Conservation (phyloP, 2,113 vertebrate species). For the Nibea coibor region DNA sequence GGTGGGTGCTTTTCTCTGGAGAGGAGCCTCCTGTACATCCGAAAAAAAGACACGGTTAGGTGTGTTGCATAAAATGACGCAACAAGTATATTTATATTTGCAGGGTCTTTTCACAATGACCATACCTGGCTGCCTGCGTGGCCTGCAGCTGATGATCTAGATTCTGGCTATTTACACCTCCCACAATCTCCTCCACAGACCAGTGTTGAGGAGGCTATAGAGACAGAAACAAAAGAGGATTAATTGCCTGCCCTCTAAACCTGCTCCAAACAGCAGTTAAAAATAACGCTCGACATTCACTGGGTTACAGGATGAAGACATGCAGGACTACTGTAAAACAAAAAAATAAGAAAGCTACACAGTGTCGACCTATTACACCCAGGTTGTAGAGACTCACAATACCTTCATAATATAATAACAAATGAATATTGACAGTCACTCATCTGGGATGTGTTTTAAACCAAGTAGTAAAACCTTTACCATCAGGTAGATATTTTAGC, state of each 20-base stretch:
- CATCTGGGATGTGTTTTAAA: not conserved
- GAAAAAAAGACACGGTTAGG: not conserved
- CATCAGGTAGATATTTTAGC: not conserved
- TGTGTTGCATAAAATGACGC: not conserved
- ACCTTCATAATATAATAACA: not conserved
- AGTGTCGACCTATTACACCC: not conserved
- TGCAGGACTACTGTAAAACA: not conserved
- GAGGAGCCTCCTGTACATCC: constrained; percentile 88
- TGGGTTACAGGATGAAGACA: not conserved
- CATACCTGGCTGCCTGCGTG: constrained; percentile 91
- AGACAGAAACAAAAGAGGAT: constrained; percentile 26
- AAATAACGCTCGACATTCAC: constrained; percentile 14
- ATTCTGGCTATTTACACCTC: constrained; percentile 85
- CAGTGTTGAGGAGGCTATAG: constrained; percentile 85
- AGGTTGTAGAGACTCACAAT: not conserved
- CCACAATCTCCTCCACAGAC: constrained; percentile 91
- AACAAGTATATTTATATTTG: no score
- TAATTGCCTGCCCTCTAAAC: not conserved
- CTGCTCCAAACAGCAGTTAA: not conserved
- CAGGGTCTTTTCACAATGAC: not conserved
- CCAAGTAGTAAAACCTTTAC: not conserved
- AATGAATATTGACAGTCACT: not conserved
- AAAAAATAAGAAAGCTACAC: not conserved
- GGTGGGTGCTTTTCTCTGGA: constrained; percentile 91
- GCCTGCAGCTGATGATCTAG: constrained; percentile 89